Evolutionary conservation across 2,888 invertebrate species (phyloP).

Genomic region (Pseudoips prasinana): DNA sequence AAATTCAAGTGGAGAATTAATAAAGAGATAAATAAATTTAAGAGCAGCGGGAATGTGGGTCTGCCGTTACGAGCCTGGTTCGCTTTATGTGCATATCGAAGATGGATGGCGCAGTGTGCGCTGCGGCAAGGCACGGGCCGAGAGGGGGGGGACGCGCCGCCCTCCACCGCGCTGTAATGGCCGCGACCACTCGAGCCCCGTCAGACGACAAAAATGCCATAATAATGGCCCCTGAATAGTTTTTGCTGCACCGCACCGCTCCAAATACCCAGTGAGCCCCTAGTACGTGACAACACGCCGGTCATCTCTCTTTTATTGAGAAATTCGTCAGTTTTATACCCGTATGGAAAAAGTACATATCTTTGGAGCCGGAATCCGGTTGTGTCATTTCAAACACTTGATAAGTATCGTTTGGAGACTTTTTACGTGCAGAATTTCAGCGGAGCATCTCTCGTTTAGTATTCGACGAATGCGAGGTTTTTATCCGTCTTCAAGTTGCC

Average conservation of each 20-base stretch:
- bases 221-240: conserved; percentile 80
- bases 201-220: conserved; percentile 83
- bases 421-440: conserved; percentile 73
- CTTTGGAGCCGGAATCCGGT: conserved; percentile 70
- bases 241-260: conserved; percentile 79
- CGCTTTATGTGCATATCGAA: conserved; percentile 80
- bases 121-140: conserved; percentile 47
- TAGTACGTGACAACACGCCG: conserved; percentile 74
- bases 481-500: conserved; percentile 59
- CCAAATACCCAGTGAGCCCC: conserved; percentile 73
- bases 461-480: conserved; percentile 72
- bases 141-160: conserved; percentile 38
- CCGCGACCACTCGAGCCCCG: conserved; percentile 75
- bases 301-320: conserved; percentile 81
- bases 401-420: conserved; percentile 73
- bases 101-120: conserved; percentile 72
- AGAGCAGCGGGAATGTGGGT: conserved; percentile 78
- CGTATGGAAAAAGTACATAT: conserved; percentile 62
- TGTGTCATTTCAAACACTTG: conserved; percentile 83
- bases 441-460: conserved; percentile 68
- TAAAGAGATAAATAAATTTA: conserved; percentile 81
- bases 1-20: conserved; percentile 77
- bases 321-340: conserved; percentile 81
- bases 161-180: conserved; percentile 65
- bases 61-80: conserved; percentile 78